A percentile compares a stretch with the other conserved stretches of the same genome.
phyloP scores from a whole-genome alignment of 2,797 vertebrate genomes.

The Potorous gilbertii region DNA sequence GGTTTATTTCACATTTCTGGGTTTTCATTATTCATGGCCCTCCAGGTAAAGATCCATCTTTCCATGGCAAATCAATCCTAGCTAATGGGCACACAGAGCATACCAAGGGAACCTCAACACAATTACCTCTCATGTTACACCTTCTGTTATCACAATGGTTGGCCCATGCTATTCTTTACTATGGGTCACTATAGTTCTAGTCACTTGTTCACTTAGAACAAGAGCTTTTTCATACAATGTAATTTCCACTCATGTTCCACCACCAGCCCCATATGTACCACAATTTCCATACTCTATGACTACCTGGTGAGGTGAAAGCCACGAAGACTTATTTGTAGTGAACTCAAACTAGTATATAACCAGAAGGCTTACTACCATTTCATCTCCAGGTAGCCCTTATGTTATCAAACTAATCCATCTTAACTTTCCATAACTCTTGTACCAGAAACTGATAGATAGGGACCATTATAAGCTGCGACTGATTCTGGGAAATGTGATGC shows the following conservation, averaged over 20 bases:
- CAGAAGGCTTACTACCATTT: background rate
- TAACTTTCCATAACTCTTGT: background rate
- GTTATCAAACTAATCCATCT: background rate
- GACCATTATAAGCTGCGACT: background rate
- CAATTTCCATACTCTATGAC: background rate
- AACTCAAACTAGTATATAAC: background rate
- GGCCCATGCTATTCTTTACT: background rate
- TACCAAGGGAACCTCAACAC: background rate
- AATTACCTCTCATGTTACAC: background rate
- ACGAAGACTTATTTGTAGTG: background rate
- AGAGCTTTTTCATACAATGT: background rate
- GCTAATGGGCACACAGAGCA: background rate
- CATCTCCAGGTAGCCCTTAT: background rate
- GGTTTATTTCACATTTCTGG: background rate
- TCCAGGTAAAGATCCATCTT: background rate
- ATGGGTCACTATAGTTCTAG: background rate
- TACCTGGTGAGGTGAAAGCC: background rate
- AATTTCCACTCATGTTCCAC: background rate
- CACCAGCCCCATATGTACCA: background rate
- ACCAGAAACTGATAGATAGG: background rate
- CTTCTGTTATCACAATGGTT: background rate
- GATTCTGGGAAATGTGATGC: background rate
- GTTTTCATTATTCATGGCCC: background rate
- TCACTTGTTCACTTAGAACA: background rate
- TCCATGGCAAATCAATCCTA: background rate